Percentiles rank a stretch among this genome's conserved stretches.
phyloP scores from a whole-genome alignment of 1,140 invertebrate genomes.

The Drosophila biarmipes region DNA sequence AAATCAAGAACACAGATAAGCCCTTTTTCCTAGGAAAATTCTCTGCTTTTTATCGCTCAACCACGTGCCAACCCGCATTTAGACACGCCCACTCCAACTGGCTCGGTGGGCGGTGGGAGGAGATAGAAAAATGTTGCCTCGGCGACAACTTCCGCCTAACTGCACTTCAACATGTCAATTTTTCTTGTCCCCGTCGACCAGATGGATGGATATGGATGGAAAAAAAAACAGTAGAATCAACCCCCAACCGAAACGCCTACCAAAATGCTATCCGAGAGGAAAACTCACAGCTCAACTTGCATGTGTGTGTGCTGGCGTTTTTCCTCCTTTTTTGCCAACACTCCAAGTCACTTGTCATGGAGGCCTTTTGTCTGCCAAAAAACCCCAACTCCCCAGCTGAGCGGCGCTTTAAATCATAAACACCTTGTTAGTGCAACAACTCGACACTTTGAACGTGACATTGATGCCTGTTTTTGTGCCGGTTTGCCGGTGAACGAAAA shows the following conservation, averaged over 20 bases:
- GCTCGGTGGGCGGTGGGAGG: background rate
- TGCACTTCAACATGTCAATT: conserved; percentile 70
- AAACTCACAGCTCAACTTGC: conserved; percentile 11
- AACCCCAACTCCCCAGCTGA: background rate
- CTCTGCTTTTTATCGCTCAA: conserved; percentile 38
- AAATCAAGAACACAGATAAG: conserved; percentile 46
- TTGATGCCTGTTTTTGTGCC: conserved; percentile 78
- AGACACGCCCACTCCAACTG: conserved; percentile 24
- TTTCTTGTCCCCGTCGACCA: conserved; percentile 27
- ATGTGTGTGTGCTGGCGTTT: conserved; percentile 44
- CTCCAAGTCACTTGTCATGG: conserved; percentile 64
- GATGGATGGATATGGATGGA: conserved; percentile 10
- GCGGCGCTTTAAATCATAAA: conserved; percentile 72
- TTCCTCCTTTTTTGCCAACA: conserved; percentile 36
- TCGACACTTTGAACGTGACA: conserved; percentile 79
- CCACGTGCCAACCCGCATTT: conserved; percentile 52
- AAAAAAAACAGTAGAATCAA: conserved; percentile 34
- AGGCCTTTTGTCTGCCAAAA: conserved; percentile 71
- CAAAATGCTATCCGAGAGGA: conserved; percentile 36
- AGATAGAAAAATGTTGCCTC: conserved; percentile 49
- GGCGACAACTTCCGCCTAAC: conserved; percentile 72
- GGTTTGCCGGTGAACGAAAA: background rate
- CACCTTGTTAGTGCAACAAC: conserved; percentile 77
- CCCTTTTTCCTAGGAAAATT: conserved; percentile 40
- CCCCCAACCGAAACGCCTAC: conserved; percentile 43